Percentiles rank a stretch among this genome's conserved stretches.
phyloP scores from a whole-genome alignment of 1,140 invertebrate species.

The Ceratoteleas bidentatus region DNA sequence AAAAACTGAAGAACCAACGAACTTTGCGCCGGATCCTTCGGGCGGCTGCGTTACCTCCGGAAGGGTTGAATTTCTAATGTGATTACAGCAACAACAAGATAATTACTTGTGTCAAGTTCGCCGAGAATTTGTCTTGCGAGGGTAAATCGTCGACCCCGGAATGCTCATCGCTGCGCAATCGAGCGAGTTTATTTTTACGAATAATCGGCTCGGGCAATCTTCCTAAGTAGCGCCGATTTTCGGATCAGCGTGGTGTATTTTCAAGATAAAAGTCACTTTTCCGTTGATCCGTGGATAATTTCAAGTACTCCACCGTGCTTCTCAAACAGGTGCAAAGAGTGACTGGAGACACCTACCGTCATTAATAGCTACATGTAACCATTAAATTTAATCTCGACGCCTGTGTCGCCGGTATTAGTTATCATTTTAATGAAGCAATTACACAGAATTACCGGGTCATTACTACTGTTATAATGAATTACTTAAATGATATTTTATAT shows the following conservation, averaged over 20 bases:
- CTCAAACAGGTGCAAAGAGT: too few relatives aligned
- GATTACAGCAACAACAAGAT: conserved; percentile 45
- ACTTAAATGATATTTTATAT: conserved; percentile 47
- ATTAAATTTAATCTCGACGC: conserved; percentile 33
- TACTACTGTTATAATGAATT: conserved; percentile 50
- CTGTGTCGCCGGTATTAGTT: conserved; percentile 28
- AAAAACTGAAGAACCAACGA: conserved; percentile 13
- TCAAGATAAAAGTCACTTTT: too few relatives aligned
- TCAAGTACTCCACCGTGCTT: too few relatives aligned
- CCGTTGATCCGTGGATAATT: too few relatives aligned
- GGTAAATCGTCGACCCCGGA: conserved; percentile 4
- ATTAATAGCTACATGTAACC: conserved; percentile 34
- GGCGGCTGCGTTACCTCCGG: conserved; percentile 7
- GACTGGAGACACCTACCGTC: conserved; percentile 1
- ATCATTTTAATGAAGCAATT: conserved; percentile 56
- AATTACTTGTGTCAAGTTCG: conserved; percentile 48
- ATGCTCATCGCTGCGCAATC: too few relatives aligned
- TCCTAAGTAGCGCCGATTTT: too few relatives aligned
- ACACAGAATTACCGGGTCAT: conserved; percentile 35
- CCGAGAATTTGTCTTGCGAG: conserved; percentile 41
- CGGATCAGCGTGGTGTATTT: too few relatives aligned
- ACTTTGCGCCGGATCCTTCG: conserved; percentile 1
- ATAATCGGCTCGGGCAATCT: too few relatives aligned
- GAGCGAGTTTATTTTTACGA: too few relatives aligned
- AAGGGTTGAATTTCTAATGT: conserved; percentile 46